Conservation (phyloP, 1,140 invertebrate species). For the Scylla paramamosain region DNA sequence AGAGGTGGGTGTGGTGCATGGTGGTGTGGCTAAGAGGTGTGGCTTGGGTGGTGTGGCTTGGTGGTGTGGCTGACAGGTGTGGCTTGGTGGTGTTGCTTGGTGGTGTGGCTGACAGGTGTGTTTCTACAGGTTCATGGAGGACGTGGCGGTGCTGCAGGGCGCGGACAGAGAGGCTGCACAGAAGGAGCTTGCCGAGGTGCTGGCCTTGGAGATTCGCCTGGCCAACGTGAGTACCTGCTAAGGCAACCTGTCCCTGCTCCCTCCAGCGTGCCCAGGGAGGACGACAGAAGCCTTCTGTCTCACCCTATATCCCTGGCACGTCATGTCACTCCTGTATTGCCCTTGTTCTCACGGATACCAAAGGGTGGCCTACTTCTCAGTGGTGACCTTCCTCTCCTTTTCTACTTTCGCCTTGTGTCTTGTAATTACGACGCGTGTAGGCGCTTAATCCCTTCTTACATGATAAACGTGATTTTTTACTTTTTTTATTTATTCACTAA, state of each 20-base stretch:
- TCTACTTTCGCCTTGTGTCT: too few relatives aligned
- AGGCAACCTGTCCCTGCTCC: not conserved
- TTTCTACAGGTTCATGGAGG: slow-evolving; percentile 87
- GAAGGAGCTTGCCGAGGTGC: slow-evolving; percentile 85
- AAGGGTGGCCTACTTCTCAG: too few relatives aligned
- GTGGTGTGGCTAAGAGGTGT: not conserved
- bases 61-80: not conserved
- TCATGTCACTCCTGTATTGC: too few relatives aligned
- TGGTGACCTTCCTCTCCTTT: too few relatives aligned
- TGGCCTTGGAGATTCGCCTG: slow-evolving; percentile 88
- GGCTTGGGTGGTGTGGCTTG: not conserved
- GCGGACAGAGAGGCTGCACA: slow-evolving; percentile 85
- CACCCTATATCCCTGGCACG: too few relatives aligned
- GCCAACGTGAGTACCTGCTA: slow-evolving; percentile 85
- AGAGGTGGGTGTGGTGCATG: not conserved
- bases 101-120: not conserved
- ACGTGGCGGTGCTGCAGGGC: slow-evolving; percentile 87
- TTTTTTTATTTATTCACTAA: too few relatives aligned
- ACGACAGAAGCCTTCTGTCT: too few relatives aligned
- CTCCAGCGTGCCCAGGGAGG: too few relatives aligned
- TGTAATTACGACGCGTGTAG: too few relatives aligned
- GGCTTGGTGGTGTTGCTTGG: not conserved
- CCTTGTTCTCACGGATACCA: too few relatives aligned
- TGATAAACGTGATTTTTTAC: too few relatives aligned
- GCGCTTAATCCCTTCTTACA: too few relatives aligned